Percentiles rank a stretch among this genome's conserved stretches.
phyloP scores from a whole-genome alignment of 2,888 invertebrate genomes.

The Xestia rhomboidea region DNA sequence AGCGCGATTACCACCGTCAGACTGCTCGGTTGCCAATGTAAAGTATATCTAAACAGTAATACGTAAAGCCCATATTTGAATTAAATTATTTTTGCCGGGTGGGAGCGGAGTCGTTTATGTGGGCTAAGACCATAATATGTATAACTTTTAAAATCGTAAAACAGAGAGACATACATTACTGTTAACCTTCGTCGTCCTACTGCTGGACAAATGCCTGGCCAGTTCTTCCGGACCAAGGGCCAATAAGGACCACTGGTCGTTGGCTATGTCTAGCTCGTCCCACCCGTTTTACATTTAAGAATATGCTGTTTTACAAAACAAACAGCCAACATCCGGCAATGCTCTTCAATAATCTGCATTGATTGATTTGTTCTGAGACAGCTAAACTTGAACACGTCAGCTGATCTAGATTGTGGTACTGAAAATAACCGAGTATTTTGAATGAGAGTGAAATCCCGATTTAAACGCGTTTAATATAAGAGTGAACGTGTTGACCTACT shows the following conservation, averaged over 20 bases:
- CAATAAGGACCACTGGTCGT: neutral
- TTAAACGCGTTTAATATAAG: conserved; percentile 71
- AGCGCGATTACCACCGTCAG: too few species aligned
- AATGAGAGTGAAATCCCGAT: conserved; percentile 69
- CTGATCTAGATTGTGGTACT: conserved; percentile 62
- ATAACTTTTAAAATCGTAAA: neutral
- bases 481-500: conserved; percentile 76
- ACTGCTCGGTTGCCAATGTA: too few species aligned
- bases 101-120: too few species aligned
- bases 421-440: conserved; percentile 68
- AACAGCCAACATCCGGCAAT: conserved; percentile 2
- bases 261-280: neutral
- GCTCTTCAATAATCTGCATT: conserved; percentile 15
- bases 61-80: too few species aligned
- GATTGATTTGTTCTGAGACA: conserved; percentile 48
- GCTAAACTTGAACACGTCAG: conserved; percentile 56
- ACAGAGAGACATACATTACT: neutral
- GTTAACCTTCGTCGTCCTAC: neutral
- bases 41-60: too few species aligned
- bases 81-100: too few species aligned
- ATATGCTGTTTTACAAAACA: conserved; percentile 4
- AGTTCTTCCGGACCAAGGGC: neutral
- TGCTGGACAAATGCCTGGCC: neutral
- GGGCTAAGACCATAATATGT: too few species aligned
- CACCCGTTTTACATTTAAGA: neutral